Evolutionary conservation across 2,888 invertebrate species (phyloP).

Genomic region (Xylocampa areola): DNA sequence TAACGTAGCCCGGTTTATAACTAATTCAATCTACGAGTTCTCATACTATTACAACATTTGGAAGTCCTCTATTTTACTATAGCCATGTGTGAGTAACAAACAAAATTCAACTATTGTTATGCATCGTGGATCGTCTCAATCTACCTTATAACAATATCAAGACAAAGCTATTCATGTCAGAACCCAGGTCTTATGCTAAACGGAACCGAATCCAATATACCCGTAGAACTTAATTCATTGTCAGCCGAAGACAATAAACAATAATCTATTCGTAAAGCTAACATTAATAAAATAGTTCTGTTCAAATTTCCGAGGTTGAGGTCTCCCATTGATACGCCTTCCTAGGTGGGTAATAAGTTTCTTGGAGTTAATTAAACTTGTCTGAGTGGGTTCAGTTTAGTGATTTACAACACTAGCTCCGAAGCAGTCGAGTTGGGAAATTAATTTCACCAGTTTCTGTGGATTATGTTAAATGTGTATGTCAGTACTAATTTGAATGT

Average conservation of each 20-base stretch:
- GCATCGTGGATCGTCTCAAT: not conserved
- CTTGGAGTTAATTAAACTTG: conserved; percentile 79
- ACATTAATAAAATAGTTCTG: conserved; percentile 16
- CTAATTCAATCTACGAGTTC: not conserved
- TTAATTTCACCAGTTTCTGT: conserved; percentile 70
- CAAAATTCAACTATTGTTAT: not conserved
- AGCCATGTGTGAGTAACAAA: not conserved
- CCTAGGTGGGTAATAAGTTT: conserved; percentile 63
- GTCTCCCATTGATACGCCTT: conserved; percentile 51
- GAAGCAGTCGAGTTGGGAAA: conserved; percentile 65
- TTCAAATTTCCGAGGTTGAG: conserved; percentile 12
- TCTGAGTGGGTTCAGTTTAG: conserved; percentile 69
- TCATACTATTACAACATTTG: not conserved
- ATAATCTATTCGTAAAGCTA: conserved; percentile 7
- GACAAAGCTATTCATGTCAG: too few species aligned
- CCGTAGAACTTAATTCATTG: not conserved
- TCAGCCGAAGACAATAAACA: conserved; percentile 8
- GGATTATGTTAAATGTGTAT: conserved; percentile 38
- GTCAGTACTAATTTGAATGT: conserved; percentile 39
- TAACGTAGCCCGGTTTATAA: not conserved
- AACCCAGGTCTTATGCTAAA: conserved; percentile 3
- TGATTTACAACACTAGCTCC: conserved; percentile 70
- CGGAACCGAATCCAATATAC: conserved; percentile 1
- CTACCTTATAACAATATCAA: too few species aligned
- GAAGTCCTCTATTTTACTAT: not conserved